Evolutionary conservation across 2,797 vertebrate genomes (phyloP).

Genomic region (Distichodus sexfasciatus): DNA sequence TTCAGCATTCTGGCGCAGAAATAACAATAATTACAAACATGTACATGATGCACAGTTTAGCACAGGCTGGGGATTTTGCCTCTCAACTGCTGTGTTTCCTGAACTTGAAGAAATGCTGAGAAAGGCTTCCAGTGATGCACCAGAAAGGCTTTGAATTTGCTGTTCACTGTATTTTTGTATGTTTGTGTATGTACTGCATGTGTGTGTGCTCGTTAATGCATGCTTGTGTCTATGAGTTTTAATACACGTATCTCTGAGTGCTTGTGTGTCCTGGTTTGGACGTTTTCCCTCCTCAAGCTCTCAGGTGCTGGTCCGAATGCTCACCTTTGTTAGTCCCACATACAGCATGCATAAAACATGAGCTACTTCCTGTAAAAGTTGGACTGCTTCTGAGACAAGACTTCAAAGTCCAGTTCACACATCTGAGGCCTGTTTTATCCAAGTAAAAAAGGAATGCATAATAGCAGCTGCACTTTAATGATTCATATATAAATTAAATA

Average conservation of each 20-base stretch:
- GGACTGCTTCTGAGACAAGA: slow-evolving; percentile 82
- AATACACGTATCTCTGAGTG: slow-evolving; percentile 33
- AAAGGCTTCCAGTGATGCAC: slow-evolving; percentile 24
- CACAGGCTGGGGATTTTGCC: slow-evolving; percentile 11
- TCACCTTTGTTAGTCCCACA: slow-evolving; percentile 77
- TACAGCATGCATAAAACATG: slow-evolving; percentile 79
- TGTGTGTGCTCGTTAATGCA: slow-evolving; percentile 16
- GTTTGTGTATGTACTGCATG: slow-evolving; percentile 50
- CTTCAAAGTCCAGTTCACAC: slow-evolving; percentile 92
- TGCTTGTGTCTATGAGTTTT: background rate
- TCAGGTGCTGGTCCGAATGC: slow-evolving; percentile 61
- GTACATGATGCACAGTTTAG: background rate
- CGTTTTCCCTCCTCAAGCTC: slow-evolving; percentile 60
- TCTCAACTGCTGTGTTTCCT: slow-evolving; percentile 37
- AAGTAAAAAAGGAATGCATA: slow-evolving; percentile 95
- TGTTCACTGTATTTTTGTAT: slow-evolving; percentile 27
- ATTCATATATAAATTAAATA: slow-evolving; percentile 85
- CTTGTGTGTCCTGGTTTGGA: slow-evolving; percentile 57
- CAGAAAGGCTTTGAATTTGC: background rate
- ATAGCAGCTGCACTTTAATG: slow-evolving; percentile 84
- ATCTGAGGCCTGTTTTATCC: slow-evolving; percentile 97
- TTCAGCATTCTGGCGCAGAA: background rate
- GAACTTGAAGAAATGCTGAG: slow-evolving; percentile 50
- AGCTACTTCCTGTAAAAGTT: slow-evolving; percentile 80
- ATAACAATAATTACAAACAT: background rate